Percentiles rank a stretch among this genome's conserved stretches.
Conservation (phyloP, 2,888 invertebrate genomes). For the Antitype chi region DNA sequence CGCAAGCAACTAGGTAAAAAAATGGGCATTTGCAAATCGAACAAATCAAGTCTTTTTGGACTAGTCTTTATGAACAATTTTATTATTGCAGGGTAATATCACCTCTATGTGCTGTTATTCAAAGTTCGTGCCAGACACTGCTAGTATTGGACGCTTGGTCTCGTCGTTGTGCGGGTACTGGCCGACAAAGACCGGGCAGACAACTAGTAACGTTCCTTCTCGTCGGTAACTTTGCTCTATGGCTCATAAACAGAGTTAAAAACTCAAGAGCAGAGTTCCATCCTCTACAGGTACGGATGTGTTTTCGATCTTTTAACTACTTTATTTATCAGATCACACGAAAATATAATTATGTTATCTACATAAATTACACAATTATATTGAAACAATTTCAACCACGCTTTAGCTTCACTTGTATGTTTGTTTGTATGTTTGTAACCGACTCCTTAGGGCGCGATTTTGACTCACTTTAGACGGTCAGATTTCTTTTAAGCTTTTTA, state of each 20-base stretch:
- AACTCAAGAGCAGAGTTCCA: constrained; percentile 92
- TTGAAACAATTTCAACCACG: not conserved
- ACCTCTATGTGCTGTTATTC: constrained; percentile 90
- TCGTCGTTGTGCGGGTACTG: constrained; percentile 88
- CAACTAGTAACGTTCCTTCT: constrained; percentile 93
- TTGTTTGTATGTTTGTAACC: no score
- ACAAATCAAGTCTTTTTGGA: not conserved
- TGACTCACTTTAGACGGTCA: no score
- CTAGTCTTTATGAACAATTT: not conserved
- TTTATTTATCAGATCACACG: not conserved
- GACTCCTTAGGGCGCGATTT: no score
- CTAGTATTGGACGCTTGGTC: constrained; percentile 91
- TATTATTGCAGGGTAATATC: constrained; percentile 81
- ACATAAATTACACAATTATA: not conserved
- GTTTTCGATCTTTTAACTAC: not conserved
- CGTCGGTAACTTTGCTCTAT: constrained; percentile 92
- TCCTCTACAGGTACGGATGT: constrained; percentile 89
- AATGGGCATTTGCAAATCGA: not conserved
- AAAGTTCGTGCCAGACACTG: constrained; percentile 92
- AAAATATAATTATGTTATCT: not conserved
- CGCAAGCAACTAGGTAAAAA: constrained; percentile 82
- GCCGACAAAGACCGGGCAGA: constrained; percentile 90
- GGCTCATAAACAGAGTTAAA: constrained; percentile 93
- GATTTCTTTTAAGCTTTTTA: no score
- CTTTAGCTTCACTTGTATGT: no score